Evolutionary conservation across 23 tunicate species (phyloP), one percentile per base, ranked within the genome.

Genomic region (Styela clava): DNA sequence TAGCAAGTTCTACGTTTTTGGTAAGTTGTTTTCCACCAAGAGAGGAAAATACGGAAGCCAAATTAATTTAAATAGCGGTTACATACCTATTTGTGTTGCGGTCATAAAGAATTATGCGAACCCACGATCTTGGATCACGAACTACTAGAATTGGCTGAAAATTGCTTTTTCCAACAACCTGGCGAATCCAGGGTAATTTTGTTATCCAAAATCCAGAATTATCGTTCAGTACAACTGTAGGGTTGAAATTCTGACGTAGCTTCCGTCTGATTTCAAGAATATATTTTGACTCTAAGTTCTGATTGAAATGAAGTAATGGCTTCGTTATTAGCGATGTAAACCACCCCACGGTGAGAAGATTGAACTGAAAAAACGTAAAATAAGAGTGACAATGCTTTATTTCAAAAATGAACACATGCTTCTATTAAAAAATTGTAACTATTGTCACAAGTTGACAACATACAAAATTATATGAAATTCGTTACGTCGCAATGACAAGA

Each of bases 121-220:
- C 79, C 97, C 97, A 92, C 24, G 86, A 83, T 29, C 92, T 82
- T 16, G 97, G 97, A 74, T 92, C 97, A 0, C 97, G 51, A 16
- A 92, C 86, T 20, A 92, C 85, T 12, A 92, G 29, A 31, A 92
- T 87, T 21, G 82, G 34, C 1, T 87, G 68, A 31, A 80, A 76
- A 51, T 73, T 37, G 28, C 26, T 1, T 1, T 31, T 24, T 51
- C 83, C 89, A 56, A 85, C 65, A 22, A 72, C 77, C 31, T 79
- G 23, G 23, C 33, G 33, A 0, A 92, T 33, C 97, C 97, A 92
- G 16, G 83, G 65, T 20, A 89, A 36, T 83, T 92, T 92, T 26
- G 97, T 62, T 29, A 83, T 87, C 97, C 97, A 92, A 79, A 87
- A 92, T 1, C 97, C 97, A 35, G 88, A 78, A 29, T 52, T 21